Percentiles rank a stretch among this genome's conserved stretches.
phyloP scores from a whole-genome alignment of 2,113 vertebrate species.

The Silurus glanis region DNA sequence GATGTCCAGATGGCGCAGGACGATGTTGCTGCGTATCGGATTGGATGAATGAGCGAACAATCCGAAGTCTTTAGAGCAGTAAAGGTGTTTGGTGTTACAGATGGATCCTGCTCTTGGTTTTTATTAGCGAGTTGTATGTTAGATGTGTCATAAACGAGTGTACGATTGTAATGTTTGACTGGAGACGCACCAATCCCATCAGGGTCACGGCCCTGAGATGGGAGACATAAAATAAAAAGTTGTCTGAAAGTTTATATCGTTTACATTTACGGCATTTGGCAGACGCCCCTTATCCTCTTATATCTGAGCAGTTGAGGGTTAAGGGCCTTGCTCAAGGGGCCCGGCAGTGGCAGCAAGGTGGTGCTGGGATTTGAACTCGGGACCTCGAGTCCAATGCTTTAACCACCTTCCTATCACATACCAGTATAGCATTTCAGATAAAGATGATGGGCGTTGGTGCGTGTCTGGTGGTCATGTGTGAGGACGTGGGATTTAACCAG shows the following conservation, averaged over 20 bases:
- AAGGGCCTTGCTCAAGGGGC: no score
- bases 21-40: not conserved
- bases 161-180: not conserved
- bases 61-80: constrained; percentile 1
- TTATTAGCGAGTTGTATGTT: not conserved
- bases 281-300: no score
- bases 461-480: not conserved
- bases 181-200: not conserved
- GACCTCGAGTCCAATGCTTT: no score
- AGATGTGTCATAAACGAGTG: not conserved
- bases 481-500: not conserved
- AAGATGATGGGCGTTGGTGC: not conserved
- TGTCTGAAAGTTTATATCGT: not conserved
- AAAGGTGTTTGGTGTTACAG: not conserved
- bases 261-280: no score
- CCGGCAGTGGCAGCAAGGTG: no score
- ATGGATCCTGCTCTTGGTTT: not conserved
- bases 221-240: no score
- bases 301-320: no score
- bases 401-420: not conserved
- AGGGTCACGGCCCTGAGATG: no score
- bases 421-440: not conserved
- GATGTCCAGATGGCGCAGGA: no score
- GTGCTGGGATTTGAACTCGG: not conserved
- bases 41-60: not conserved